phyloP scores from a whole-genome alignment of 1,140 invertebrate species.

The Cydia pomonella region DNA sequence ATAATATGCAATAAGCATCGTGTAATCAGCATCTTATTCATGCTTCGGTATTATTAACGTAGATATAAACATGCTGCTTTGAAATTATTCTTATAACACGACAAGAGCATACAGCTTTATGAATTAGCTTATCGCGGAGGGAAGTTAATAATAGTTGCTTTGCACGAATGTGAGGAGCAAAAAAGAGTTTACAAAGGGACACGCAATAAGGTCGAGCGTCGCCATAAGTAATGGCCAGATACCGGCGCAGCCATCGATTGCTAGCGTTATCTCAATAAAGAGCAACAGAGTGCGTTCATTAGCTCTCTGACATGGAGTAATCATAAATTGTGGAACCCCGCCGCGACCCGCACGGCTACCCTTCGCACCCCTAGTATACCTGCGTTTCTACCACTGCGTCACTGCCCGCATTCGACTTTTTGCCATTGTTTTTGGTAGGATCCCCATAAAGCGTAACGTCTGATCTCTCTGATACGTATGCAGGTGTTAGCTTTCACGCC shows the following conservation, averaged over 20 bases:
- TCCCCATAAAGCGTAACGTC: slow-evolving; percentile 71
- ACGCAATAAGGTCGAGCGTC: slow-evolving; percentile 64
- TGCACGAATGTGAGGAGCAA: slow-evolving; percentile 62
- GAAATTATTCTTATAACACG: slow-evolving; percentile 49
- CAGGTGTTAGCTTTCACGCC: slow-evolving; percentile 75
- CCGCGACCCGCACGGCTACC: slow-evolving; percentile 67
- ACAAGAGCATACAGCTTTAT: slow-evolving; percentile 52
- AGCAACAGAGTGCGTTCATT: slow-evolving; percentile 77
- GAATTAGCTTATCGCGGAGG: slow-evolving; percentile 61
- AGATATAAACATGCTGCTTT: slow-evolving; percentile 41
- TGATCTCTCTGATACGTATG: slow-evolving; percentile 65
- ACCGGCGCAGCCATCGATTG: slow-evolving; percentile 67
- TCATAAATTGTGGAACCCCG: slow-evolving; percentile 76
- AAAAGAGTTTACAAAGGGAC: slow-evolving; percentile 69
- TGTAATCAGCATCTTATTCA: slow-evolving; percentile 39
- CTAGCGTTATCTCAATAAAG: slow-evolving; percentile 78
- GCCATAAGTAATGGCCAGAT: slow-evolving; percentile 73
- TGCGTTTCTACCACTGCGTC: slow-evolving; percentile 28
- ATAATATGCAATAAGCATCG: slow-evolving; percentile 42
- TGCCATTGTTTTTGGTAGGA: slow-evolving; percentile 76
- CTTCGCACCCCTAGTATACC: slow-evolving; percentile 51
- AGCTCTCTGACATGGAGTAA: slow-evolving; percentile 77
- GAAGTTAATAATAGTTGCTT: slow-evolving; percentile 69
- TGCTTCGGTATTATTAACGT: slow-evolving; percentile 39
- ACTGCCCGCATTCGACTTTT: slow-evolving; percentile 71